These are phyloP conservation scores for Caracal caracal DNA, from an alignment of 2,113 vertebrate species.

Conservation along the genomic window DNA sequence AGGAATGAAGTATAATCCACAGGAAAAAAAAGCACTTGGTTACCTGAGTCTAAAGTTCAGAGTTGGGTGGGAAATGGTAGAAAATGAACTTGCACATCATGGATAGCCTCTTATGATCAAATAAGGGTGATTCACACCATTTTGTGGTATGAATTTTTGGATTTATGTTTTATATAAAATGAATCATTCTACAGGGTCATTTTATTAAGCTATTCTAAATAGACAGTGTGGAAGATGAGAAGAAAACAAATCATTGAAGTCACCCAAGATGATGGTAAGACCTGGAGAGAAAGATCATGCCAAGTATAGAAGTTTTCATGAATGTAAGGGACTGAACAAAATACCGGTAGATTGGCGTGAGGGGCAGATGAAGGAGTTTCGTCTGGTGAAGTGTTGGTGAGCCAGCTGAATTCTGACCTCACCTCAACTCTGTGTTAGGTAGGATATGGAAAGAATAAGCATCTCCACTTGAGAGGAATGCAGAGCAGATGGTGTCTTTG, in stretches of 20 bases:
- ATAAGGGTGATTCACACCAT: not conserved
- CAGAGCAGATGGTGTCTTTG: not conserved
- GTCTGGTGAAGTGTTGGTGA: not conserved
- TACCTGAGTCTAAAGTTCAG: not conserved
- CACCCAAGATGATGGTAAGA: not conserved
- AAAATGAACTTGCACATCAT: not conserved
- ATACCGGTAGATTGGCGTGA: not conserved
- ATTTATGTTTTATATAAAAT: slow-evolving; percentile 10
- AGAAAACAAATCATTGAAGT: not conserved
- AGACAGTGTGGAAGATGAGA: not conserved
- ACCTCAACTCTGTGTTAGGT: not conserved
- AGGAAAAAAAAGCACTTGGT: not conserved
- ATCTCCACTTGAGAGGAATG: not conserved
- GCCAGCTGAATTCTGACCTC: not conserved
- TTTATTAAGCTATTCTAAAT: not conserved
- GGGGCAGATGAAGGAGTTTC: not conserved
- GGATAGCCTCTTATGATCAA: not conserved
- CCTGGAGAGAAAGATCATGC: not conserved
- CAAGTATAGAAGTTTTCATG: not conserved
- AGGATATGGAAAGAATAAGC: not conserved
- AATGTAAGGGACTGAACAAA: not conserved
- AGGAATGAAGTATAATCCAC: not conserved
- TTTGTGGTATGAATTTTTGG: not conserved
- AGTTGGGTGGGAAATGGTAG: not conserved
- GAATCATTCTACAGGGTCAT: not conserved